Base-by-base conservation (phyloP, 2,113 vertebrate genomes). In the Atherinomorus stipes region DNA sequence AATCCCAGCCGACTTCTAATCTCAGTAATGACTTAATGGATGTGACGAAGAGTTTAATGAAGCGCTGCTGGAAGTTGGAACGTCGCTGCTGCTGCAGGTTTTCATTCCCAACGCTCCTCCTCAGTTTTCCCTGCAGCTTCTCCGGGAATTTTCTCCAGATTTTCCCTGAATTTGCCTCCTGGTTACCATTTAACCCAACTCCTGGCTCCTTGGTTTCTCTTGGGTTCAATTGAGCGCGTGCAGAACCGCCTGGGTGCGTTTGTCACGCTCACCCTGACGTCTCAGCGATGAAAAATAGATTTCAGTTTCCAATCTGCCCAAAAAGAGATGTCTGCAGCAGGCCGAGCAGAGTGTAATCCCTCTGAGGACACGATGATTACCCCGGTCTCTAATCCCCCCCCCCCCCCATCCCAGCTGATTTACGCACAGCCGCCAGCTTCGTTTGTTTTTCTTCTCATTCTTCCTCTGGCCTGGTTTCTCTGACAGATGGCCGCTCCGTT, bases 311-410 rank as follows among this genome's bases (percentile, higher is more conserved):
- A 88, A 88, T 91, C 83, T 73, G 71, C 61, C 71, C 53, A 62
- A 78, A 73, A 71, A 66, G 42, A 67, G 80, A 73, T 79, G 83
- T 79, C 59, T 83, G 72, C 71, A 65, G 74, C 80, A 38, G 71
- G 80, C 58, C 60, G 64, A 42, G 40, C 40, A 16, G 40, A 4
- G 65, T 91, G 86, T 93, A 93, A 93, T 93, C 93, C 78, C 85
- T 91, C 87, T 59, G 85, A 80, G 86, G 91, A 91, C 91, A 89
- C 25, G 83, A 88, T 80, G 87, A 90, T 83, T 86, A 73, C 85
- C 84, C 71, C 26, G 15, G 68, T 51, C 49, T 45, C 62, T 92
- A 92, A 94, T 92, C 84, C 87, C n/a, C 61, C 5, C 31, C 31
- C 31, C 9, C 68, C 23, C 11, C 51, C 52, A 2, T 25, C 25